Percentiles rank a stretch among this genome's conserved stretches.
phyloP scores from a whole-genome alignment of 2,888 invertebrate genomes.

The Agrotis exclamationis region DNA sequence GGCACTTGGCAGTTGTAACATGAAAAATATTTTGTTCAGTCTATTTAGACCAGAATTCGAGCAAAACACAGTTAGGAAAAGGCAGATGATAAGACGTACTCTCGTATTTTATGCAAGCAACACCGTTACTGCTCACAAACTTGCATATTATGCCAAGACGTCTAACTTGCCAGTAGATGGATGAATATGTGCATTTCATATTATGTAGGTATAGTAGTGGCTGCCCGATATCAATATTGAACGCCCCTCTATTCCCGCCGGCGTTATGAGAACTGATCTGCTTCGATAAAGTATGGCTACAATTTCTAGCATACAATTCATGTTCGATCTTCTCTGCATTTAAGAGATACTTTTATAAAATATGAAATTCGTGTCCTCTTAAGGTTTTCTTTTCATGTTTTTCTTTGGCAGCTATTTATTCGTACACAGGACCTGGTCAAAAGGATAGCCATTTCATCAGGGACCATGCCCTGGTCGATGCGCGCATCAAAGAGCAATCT shows the following conservation, averaged over 20 bases:
- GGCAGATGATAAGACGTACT: too few species aligned
- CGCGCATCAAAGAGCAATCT: too few species aligned
- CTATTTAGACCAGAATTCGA: not conserved
- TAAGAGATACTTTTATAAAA: not conserved
- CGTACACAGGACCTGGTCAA: too few species aligned
- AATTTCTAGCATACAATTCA: not conserved
- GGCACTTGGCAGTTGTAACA: too few species aligned
- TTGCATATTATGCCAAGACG: not conserved
- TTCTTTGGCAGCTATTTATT: too few species aligned
- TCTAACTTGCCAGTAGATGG: not conserved
- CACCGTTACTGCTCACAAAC: not conserved
- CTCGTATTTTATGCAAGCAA: conserved; percentile 2
- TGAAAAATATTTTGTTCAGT: not conserved
- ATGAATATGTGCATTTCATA: conserved; percentile 5
- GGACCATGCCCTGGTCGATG: too few species aligned
- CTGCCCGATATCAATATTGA: conserved; percentile 37
- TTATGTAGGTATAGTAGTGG: not conserved
- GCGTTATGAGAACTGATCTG: conserved; percentile 27
- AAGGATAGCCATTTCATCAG: too few species aligned
- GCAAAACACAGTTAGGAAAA: not conserved
- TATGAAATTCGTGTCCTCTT: not conserved
- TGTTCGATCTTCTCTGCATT: not conserved
- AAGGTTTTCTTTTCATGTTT: not conserved
- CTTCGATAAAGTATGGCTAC: conserved; percentile 9
- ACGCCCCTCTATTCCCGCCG: conserved; percentile 22